Conservation (phyloP, 23 tunicate species). For the Ciona savignyi region DNA sequence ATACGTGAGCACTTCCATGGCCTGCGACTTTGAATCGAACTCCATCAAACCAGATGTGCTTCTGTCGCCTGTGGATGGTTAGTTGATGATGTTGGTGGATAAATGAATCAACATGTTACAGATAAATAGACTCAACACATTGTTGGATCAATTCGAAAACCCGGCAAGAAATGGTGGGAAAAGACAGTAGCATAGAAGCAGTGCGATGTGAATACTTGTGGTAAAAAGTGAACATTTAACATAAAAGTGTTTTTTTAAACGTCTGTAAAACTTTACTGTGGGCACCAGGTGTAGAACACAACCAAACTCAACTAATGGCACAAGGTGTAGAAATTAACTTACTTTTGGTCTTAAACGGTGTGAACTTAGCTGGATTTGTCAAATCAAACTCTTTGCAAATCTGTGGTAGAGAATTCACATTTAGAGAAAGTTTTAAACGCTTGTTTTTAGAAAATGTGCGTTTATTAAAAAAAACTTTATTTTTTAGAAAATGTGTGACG, state of each 20-base stretch:
- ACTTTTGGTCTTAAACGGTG: conserved; percentile 82
- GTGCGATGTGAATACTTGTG: background rate
- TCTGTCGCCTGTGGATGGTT: conserved; percentile 47
- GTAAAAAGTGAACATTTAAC: background rate
- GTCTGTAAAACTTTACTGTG: background rate
- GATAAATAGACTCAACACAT: background rate
- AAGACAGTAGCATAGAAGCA: background rate
- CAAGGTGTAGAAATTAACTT: conserved; percentile 15
- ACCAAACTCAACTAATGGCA: background rate
- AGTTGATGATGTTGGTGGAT: background rate
- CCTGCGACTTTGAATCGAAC: conserved; percentile 57
- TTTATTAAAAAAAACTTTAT: too few relatives aligned
- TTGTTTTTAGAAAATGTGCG: too few relatives aligned
- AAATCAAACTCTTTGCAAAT: conserved; percentile 55
- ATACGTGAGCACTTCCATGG: conserved; percentile 68
- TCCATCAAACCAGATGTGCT: conserved; percentile 88
- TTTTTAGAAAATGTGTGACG: too few relatives aligned
- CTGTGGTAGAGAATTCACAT: conserved; percentile 23
- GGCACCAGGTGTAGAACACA: background rate
- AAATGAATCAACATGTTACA: background rate
- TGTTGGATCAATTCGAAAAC: background rate
- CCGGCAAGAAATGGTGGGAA: too few relatives aligned
- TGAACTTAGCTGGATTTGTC: conserved; percentile 42
- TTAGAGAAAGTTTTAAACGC: background rate
- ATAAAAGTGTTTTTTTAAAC: too few relatives aligned